Evolutionary conservation across 2,113 vertebrate genomes (phyloP).

Genomic region (Pimephales promelas): DNA sequence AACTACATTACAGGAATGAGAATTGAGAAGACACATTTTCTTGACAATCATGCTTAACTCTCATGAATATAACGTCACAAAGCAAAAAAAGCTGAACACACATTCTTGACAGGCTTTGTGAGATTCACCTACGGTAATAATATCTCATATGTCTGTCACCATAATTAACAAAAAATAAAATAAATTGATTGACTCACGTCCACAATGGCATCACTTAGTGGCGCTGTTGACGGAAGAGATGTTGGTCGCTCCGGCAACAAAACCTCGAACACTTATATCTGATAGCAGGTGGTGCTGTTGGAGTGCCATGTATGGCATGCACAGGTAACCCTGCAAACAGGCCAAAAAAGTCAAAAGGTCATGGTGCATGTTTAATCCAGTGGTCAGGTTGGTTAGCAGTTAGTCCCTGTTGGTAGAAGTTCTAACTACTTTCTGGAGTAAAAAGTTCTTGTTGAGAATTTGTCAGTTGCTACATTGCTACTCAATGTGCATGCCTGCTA

Average conservation of each 20-base stretch:
- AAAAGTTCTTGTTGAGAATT: not conserved
- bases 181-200: constrained; percentile 76
- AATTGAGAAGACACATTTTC: not conserved
- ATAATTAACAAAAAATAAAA: not conserved
- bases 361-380: not conserved
- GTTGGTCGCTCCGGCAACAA: constrained; percentile 95
- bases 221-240: constrained; percentile 95
- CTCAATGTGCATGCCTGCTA: not conserved
- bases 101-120: not conserved
- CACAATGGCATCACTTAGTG: constrained; percentile 92
- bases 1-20: not conserved
- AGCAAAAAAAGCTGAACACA: not conserved
- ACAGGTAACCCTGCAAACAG: constrained; percentile 88
- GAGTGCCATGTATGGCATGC: constrained; percentile 96
- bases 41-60: not conserved
- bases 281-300: constrained; percentile 98
- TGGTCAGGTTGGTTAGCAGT: not conserved
- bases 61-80: not conserved
- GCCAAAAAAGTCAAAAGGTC: constrained; percentile 27
- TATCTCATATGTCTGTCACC: not conserved
- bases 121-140: not conserved
- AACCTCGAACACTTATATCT: constrained; percentile 89
- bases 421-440: not conserved
- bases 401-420: not conserved
- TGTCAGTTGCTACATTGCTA: not conserved